These are phyloP conservation scores for Buathra laborator DNA, from an alignment of 2,888 invertebrate genomes.

Conservation along the genomic window DNA sequence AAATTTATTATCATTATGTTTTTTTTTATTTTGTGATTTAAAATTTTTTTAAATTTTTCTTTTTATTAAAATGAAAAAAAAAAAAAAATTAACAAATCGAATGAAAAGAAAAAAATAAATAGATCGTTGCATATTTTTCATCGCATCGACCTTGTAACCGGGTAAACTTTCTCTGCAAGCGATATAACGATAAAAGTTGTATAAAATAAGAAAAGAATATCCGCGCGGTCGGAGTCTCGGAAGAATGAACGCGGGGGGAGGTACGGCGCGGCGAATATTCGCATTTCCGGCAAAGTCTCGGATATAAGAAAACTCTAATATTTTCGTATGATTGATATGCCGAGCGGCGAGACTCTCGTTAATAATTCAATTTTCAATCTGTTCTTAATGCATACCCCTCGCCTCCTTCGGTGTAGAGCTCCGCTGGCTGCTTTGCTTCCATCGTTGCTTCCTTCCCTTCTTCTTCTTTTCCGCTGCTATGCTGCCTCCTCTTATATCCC, in stretches of 20 bases:
- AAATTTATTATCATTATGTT: too few relatives aligned
- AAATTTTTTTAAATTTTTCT: too few relatives aligned
- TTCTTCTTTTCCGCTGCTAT: constrained; percentile 3
- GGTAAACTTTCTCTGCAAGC: not conserved
- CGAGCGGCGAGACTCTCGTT: constrained; percentile 74
- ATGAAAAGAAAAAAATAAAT: not conserved
- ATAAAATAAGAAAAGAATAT: not conserved
- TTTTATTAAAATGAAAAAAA: too few relatives aligned
- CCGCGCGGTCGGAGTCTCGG: not conserved
- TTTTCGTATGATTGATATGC: constrained; percentile 79
- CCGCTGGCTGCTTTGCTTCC: not conserved
- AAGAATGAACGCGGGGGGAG: constrained; percentile 33
- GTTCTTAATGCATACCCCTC: constrained; percentile 72
- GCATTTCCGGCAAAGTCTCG: constrained; percentile 64
- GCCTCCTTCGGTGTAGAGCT: not conserved
- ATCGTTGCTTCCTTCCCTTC: constrained; percentile 1
- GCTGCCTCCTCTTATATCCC: constrained; percentile 54
- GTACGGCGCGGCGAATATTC: constrained; percentile 56
- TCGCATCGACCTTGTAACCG: not conserved
- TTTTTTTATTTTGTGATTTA: too few relatives aligned
- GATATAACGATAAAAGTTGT: constrained; percentile 3
- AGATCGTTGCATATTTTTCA: not conserved
- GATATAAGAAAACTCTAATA: constrained; percentile 73
- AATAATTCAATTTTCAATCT: constrained; percentile 81
- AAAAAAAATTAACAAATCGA: too few relatives aligned